Evolutionary conservation across 2,113 vertebrate genomes (phyloP).

Genomic region (Cephalopterus ornatus): DNA sequence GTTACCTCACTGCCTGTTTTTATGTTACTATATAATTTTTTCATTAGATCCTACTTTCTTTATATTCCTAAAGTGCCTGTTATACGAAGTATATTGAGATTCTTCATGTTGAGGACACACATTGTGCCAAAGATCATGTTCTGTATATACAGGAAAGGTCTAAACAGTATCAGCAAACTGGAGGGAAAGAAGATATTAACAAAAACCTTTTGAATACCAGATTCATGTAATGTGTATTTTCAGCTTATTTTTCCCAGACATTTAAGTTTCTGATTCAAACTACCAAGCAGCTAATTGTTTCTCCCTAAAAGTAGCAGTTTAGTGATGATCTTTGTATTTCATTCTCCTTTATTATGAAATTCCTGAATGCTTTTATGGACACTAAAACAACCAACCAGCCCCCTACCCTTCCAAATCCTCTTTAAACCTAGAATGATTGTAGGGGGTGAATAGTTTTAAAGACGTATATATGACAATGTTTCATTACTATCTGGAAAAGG

Average conservation of each 20-base stretch:
- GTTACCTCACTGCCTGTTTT: neutral
- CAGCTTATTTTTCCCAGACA: neutral
- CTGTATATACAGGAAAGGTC: neutral
- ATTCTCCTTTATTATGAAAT: neutral
- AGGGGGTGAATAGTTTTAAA: conserved; percentile 5
- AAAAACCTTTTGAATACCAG: neutral
- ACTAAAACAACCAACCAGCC: neutral
- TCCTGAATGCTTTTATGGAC: neutral
- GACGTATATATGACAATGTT: conserved; percentile 11
- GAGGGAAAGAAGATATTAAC: neutral
- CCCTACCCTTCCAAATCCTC: neutral
- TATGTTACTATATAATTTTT: neutral
- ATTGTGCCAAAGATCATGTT: neutral
- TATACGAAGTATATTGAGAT: neutral
- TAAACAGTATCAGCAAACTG: neutral
- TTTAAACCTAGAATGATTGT: conserved; percentile 9
- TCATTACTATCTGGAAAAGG: conserved; percentile 26
- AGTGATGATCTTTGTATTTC: neutral
- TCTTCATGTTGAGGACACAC: neutral
- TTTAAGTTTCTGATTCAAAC: neutral
- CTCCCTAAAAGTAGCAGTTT: neutral
- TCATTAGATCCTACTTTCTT: neutral
- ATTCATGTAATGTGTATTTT: neutral
- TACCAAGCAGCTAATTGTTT: neutral
- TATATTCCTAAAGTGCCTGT: neutral